phyloP scores from a whole-genome alignment of 2,113 vertebrate species.

The Macrotus californicus region DNA sequence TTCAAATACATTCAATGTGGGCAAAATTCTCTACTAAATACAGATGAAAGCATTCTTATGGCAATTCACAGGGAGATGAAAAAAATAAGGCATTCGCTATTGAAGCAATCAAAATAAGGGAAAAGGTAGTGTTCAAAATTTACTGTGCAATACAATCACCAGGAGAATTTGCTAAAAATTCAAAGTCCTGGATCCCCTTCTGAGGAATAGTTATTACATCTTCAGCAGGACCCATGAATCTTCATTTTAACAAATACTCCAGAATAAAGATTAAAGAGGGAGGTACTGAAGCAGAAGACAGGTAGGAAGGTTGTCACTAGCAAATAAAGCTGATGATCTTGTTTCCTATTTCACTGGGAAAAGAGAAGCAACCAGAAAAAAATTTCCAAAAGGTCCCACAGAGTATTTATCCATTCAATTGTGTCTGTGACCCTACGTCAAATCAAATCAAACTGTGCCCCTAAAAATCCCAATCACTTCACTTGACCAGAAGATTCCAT shows the following conservation, averaged over 20 bases:
- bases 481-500: neutral
- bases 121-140: neutral
- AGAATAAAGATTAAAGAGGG: neutral
- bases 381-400: neutral
- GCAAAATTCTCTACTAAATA: neutral
- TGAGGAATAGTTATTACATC: neutral
- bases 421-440: neutral
- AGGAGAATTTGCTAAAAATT: neutral
- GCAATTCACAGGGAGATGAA: neutral
- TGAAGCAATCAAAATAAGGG: neutral
- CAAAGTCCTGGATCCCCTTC: neutral
- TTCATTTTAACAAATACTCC: no score
- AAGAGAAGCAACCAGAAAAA: neutral
- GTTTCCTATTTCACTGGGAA: neutral
- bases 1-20: neutral
- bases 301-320: neutral
- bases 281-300: neutral
- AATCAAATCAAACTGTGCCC: neutral
- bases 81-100: neutral
- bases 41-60: neutral
- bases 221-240: neutral
- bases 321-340: neutral
- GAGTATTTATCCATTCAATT: neutral
- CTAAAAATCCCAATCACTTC: neutral
- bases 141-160: neutral